Base-by-base conservation (phyloP, 2,888 invertebrate species). In the Timema podura region DNA sequence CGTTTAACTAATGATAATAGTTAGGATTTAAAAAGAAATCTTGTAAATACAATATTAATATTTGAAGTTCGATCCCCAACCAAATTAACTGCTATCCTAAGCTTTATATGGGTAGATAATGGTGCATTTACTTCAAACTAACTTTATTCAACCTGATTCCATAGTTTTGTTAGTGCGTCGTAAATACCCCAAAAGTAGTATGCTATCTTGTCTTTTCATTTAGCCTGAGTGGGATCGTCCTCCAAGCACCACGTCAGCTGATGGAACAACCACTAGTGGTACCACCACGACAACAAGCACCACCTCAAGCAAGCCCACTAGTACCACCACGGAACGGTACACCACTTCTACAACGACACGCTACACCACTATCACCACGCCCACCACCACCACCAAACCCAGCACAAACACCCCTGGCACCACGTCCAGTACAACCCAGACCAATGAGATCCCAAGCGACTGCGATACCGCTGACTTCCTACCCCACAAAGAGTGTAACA, bases 201-300 rank as follows among this genome's bases (percentile, higher is more conserved):
- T 30, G 30, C 3, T 30, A 30, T 30, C 30, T 30, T 30, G 30
- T 30, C 30, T 30, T 30, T 30, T 30, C 30, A 30, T 71, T 11
- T 61, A 71, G 71, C 71, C 72, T 48, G 69, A 71, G 64, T 93
- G 92, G 92, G 91, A 91, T 64, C 85, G 87, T 73, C 92, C 92
- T 15, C 91, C 91, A 71, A 89, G 91, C 73, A 92, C 92, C 5
- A 83, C 88, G 16, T 77, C 82, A 11, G 75, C 77, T 11, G 80
- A 79, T 73, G 78, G 78, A 73, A 30, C 68, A 70, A 48, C 75
- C 79, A 49, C 77, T 73, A 16, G 70, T 67, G 49, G 68, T 68
- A 51, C 71, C 46, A 57, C 73, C 15, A 67, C 67, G 30, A 30
- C 30, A 30, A 30, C 30, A 45, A 72, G 61, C 10, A 30, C 71